phyloP scores from a whole-genome alignment of 1,140 invertebrate species.

The Potamilus streckersoni region DNA sequence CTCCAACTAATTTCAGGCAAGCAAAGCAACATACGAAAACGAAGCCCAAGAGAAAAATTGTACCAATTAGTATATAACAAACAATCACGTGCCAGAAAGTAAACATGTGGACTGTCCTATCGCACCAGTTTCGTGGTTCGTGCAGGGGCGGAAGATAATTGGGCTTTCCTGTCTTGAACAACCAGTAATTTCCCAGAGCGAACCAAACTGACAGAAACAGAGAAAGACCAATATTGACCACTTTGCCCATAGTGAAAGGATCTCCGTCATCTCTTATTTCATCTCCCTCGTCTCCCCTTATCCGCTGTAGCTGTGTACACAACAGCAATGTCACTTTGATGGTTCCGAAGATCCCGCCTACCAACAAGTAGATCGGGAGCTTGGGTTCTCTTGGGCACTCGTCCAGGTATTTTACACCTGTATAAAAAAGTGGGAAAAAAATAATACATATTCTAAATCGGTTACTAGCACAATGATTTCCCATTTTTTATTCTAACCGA shows the following conservation, averaged over 20 bases:
- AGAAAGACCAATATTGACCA: conserved; percentile 70
- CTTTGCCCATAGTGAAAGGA: conserved; percentile 46
- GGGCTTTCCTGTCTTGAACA: conserved; percentile 50
- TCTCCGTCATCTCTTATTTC: conserved; percentile 16
- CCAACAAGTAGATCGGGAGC: conserved; percentile 61
- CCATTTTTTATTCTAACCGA: too few species aligned
- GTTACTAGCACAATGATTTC: too few species aligned
- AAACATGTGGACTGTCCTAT: conserved; percentile 56
- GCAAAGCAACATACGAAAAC: conserved; percentile 52
- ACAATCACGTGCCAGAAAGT: conserved; percentile 74
- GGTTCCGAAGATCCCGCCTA: conserved; percentile 60
- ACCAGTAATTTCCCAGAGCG: conserved; percentile 71
- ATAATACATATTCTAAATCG: not conserved
- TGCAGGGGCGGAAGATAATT: conserved; percentile 72
- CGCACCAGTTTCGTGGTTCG: conserved; percentile 64
- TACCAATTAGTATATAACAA: conserved; percentile 40
- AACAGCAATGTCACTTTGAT: conserved; percentile 69
- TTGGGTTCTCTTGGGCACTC: conserved; percentile 59
- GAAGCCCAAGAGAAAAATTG: conserved; percentile 15
- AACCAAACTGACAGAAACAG: conserved; percentile 70
- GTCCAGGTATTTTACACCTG: conserved; percentile 63
- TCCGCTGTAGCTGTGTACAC: conserved; percentile 75
- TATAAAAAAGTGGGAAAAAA: conserved; percentile 8
- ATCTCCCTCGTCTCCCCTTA: conserved; percentile 25
- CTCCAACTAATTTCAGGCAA: conserved; percentile 6